These are phyloP conservation scores for Tachystola acroxantha DNA, from an alignment of 2,888 invertebrate species.

Conservation along the genomic window DNA sequence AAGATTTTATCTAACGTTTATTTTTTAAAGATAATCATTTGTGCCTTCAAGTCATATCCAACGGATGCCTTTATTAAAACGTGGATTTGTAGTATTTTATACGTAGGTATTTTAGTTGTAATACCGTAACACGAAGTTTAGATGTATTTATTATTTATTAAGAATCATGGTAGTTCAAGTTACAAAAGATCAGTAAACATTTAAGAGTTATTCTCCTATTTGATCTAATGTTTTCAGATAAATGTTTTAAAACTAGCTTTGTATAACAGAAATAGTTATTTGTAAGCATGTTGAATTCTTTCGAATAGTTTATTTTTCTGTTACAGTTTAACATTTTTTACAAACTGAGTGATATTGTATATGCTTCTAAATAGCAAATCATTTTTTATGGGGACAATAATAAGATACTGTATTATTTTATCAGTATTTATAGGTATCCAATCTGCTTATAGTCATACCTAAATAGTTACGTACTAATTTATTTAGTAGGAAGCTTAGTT, in stretches of 20 bases:
- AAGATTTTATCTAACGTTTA: conserved; percentile 40
- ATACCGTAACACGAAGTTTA: conserved; percentile 40
- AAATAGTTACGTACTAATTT: no score
- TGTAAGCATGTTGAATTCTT: conserved; percentile 64
- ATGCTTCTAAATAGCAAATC: conserved; percentile 30
- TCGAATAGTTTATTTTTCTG: conserved; percentile 73
- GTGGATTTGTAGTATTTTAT: conserved; percentile 64
- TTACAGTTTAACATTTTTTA: conserved; percentile 38
- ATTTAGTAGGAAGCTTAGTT: no score
- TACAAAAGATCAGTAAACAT: conserved; percentile 23
- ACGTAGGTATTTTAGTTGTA: conserved; percentile 55
- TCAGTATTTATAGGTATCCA: conserved; percentile 55
- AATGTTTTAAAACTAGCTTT: conserved; percentile 5
- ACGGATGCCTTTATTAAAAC: conserved; percentile 63
- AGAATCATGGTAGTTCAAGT: conserved; percentile 31
- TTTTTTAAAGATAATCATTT: conserved; percentile 43
- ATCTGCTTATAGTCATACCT: conserved; percentile 4
- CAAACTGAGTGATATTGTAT: conserved; percentile 45
- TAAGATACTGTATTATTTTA: conserved; percentile 33
- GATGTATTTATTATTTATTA: conserved; percentile 42
- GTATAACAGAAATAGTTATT: conserved; percentile 10
- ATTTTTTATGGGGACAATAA: no score
- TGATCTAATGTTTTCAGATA: conserved; percentile 1
- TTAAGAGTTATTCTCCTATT: background rate
- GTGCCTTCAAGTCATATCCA: conserved; percentile 75